These are phyloP conservation scores for Equus przewalskii DNA, from an alignment of 2,113 vertebrate species.

Conservation along the genomic window DNA sequence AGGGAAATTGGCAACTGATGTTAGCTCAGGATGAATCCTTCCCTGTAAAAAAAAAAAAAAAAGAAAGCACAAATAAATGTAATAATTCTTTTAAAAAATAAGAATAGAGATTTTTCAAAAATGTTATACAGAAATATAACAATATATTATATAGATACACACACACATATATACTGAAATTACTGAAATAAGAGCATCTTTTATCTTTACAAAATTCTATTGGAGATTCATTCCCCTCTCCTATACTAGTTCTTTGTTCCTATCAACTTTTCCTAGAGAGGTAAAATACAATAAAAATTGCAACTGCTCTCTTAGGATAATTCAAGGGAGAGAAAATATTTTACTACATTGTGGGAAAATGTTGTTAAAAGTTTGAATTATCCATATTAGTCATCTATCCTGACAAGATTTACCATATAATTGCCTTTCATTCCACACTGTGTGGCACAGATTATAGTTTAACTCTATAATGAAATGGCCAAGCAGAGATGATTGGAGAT, in stretches of 20 bases:
- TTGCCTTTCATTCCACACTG: background rate
- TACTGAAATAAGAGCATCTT: background rate
- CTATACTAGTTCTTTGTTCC: background rate
- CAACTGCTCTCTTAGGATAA: background rate
- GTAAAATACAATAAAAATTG: background rate
- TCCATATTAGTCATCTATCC: background rate
- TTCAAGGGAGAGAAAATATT: background rate
- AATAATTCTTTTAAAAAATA: conserved; percentile 7
- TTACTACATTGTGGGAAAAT: background rate
- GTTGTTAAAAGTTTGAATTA: background rate
- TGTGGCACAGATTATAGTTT: background rate
- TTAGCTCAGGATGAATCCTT: too few species aligned
- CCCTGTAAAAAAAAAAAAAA: too few species aligned
- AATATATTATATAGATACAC: background rate
- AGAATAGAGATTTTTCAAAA: background rate
- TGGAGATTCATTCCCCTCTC: background rate
- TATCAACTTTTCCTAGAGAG: background rate
- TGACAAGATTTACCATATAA: background rate
- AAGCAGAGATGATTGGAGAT: background rate
- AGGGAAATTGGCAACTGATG: too few species aligned
- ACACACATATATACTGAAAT: background rate
- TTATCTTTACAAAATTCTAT: background rate
- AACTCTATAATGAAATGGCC: background rate
- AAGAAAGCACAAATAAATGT: conserved; percentile 1
- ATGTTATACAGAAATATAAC: background rate